These are phyloP conservation scores for Coelopa pilipes DNA, from an alignment of 2,888 invertebrate species.

Conservation along the genomic window DNA sequence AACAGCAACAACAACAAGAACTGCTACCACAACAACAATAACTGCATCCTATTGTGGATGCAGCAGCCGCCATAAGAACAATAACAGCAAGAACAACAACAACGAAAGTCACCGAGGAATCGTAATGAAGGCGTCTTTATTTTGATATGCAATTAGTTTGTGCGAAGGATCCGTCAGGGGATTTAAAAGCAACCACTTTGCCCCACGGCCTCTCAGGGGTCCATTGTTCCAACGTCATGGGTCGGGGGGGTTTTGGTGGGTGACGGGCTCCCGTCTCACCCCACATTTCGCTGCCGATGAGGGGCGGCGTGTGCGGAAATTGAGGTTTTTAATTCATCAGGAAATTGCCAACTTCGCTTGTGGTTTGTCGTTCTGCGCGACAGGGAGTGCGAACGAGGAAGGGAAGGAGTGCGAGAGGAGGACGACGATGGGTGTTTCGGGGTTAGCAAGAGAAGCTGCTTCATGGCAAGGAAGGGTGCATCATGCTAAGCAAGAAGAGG, in stretches of 20 bases:
- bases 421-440: too few relatives aligned
- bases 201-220: neutral
- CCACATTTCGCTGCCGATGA: neutral
- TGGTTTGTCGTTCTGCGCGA: neutral
- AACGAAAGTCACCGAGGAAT: constrained; percentile 13
- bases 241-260: neutral
- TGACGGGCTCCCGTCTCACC: neutral
- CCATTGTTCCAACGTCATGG: neutral
- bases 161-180: neutral
- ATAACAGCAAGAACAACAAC: constrained; percentile 23
- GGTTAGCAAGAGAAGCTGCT: too few relatives aligned
- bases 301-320: neutral
- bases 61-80: too few relatives aligned
- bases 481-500: too few relatives aligned
- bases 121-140: constrained; percentile 31
- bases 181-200: neutral
- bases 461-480: too few relatives aligned
- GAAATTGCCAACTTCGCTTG: neutral
- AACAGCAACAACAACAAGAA: neutral
- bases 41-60: too few relatives aligned
- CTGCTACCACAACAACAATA: neutral
- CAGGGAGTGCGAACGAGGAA: neutral
- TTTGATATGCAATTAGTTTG: constrained; percentile 32
- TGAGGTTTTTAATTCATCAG: constrained; percentile 1
- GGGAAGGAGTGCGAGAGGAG: too few relatives aligned